Base-by-base conservation (phyloP, 2,888 invertebrate genomes). In the Drosophila lacicola region DNA sequence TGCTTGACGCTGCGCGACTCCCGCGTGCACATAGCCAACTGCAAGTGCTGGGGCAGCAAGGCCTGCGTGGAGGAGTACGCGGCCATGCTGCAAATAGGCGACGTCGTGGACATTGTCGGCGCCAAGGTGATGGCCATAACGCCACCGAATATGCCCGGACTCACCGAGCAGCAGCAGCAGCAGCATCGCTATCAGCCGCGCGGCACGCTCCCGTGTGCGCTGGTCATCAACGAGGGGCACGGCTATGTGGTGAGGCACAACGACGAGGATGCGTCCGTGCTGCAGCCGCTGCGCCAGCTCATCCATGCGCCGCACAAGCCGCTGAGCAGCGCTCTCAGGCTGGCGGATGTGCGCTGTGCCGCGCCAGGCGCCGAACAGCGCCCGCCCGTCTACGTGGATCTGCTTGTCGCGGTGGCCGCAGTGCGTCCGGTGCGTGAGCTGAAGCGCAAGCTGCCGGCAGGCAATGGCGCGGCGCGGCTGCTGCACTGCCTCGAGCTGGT, bases 1-100 rank as follows among this genome's bases (percentile, higher is more conserved):
- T 95, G 95, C 58, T 96, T 96, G 74, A 96, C 96, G 0, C 74
- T 97, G 29, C 93, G 96, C 71, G 97, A 97, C 92, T 95, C 96
- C 0, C 90, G 94, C 1, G 95, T 29, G 8, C 29, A 96, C 90
- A 95, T 95, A 5, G 95, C 96, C 49, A 96, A 97, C 90, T 95
- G 95, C 14, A 95, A 95, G 69, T 95, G 94, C 70, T 97, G 97
- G 97, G 96, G 96, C 3, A 93, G 94, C 4, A 93, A 94, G 63
- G 94, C 94, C 73, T 95, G 93, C 82, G 93, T 96, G 19, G 93
- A 93, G 42, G 94, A 94, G 60, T 93, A 95, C 74, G 94, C 95
- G 80, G 93, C 94, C 68, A 94, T 93, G 80, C 95, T 95, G 90
- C 94, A 94, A 50, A 94, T 96, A 5, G 96, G 96, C 21, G 95